Evolutionary conservation across 2,888 invertebrate genomes (phyloP).

Genomic region (Acheta domesticus): DNA sequence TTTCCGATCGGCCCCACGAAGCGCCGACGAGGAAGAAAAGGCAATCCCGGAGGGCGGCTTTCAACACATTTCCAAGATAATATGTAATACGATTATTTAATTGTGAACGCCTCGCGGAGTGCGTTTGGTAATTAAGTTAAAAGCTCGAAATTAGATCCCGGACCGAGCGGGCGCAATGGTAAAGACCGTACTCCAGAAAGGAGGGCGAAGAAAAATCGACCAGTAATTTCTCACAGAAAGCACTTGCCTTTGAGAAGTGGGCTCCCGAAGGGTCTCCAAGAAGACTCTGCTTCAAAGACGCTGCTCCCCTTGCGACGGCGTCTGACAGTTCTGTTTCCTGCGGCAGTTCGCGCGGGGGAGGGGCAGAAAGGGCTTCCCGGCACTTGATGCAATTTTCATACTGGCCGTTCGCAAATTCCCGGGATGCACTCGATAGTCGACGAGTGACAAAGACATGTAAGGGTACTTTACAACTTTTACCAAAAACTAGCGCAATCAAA

Average conservation of each 20-base stretch:
- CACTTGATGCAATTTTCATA: too few species aligned
- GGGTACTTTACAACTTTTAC: too few species aligned
- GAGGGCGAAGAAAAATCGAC: neutral
- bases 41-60: conserved; percentile 3
- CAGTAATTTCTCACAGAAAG: neutral
- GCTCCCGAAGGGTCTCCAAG: neutral
- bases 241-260: neutral
- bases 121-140: conserved; percentile 18
- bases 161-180: neutral
- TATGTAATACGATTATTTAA: conserved; percentile 8
- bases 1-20: neutral
- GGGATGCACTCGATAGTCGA: too few species aligned
- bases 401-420: too few species aligned
- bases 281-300: too few species aligned
- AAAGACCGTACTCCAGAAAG: neutral
- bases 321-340: too few species aligned
- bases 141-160: conserved; percentile 3
- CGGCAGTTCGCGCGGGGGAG: too few species aligned
- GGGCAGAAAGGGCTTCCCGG: too few species aligned
- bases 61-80: conserved; percentile 18
- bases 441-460: too few species aligned
- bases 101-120: conserved; percentile 4
- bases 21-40: neutral
- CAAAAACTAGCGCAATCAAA: too few species aligned
- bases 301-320: too few species aligned